Base-by-base conservation (phyloP, 2,888 invertebrate genomes). In the Latheticus oryzae region DNA sequence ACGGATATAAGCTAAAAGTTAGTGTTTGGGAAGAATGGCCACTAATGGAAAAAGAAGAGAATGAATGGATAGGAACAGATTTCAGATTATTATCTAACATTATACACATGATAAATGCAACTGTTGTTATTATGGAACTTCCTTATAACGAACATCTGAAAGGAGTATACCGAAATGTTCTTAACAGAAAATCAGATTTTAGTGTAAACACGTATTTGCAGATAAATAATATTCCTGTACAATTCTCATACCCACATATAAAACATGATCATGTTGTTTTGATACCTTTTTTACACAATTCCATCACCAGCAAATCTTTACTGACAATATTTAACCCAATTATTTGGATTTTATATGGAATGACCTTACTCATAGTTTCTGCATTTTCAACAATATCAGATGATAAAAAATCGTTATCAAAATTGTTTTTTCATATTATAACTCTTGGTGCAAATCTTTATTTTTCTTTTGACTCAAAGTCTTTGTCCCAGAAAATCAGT, bases 201-300 rank as follows among this genome's bases (percentile, higher is more conserved):
- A 50, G 56, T 26, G 48, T 56, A 9, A 32, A 50, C 7, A 50
- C 50, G 9, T 33, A 37, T 13, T 56, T 56, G 23, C 23, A 42
- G 12, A 30, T n/a, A n/a, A n/a, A n/a, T n/a, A n/a, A n/a, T n/a
- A n/a, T n/a, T n/a, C n/a, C n/a, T n/a, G 52, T 52, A 9, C 32
- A 40, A 11, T 52, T 15, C 33, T 16, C 52, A 3, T 42, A 42
- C 13, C 52, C 52, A 4, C 52, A 52, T 5, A 15, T 23, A 13
- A 24, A 5, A n/a, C n/a, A n/a, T n/a, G n/a, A n/a, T n/a, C 35
- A 1, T 3, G 24, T 33, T 12, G 40, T 33, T 8, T 9, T 52
- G 12, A 35, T 42, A 3, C 16, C 42, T 5, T 7, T 52, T 11
- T 13, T 52, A 24, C 52, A 1, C 24, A 21, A 3, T 40, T 40